phyloP scores from a whole-genome alignment of 1,140 invertebrate genomes.

The Bombus sibiricus region DNA sequence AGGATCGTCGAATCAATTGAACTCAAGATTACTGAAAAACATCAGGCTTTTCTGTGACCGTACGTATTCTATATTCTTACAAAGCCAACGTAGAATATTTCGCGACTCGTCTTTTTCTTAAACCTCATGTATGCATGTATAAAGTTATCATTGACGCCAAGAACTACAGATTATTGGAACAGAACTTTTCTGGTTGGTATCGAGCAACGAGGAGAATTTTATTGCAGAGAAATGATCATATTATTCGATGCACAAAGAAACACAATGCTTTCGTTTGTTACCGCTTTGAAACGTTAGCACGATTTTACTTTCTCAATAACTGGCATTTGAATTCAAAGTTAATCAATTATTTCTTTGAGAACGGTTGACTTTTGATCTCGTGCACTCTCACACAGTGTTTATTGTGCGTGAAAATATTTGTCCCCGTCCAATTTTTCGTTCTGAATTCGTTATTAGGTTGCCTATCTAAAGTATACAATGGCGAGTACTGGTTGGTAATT shows the following conservation, averaged over 20 bases:
- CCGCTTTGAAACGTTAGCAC: not conserved
- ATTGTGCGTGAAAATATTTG: not conserved
- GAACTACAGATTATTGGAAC: not conserved
- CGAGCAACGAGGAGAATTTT: too few relatives aligned
- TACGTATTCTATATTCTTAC: too few relatives aligned
- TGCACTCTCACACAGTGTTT: too few relatives aligned
- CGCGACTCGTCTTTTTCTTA: too few relatives aligned
- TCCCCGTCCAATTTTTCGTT: not conserved
- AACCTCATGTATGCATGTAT: not conserved
- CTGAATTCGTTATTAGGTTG: not conserved
- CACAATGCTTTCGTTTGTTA: not conserved
- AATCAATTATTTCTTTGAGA: not conserved
- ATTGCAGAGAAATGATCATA: too few relatives aligned
- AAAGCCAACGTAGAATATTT: too few relatives aligned
- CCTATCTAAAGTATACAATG: not conserved
- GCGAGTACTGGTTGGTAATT: not conserved
- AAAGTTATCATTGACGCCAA: not conserved
- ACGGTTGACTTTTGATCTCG: not conserved
- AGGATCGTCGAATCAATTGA: too few relatives aligned
- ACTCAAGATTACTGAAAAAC: slow-evolving; percentile 8
- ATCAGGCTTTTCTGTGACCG: not conserved
- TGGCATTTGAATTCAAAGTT: not conserved
- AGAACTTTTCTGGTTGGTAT: not conserved
- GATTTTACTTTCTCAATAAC: not conserved
- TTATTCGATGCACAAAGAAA: not conserved